These are phyloP conservation scores for Petroica traversi DNA, from an alignment of 2,113 vertebrate species.

Conservation along the genomic window DNA sequence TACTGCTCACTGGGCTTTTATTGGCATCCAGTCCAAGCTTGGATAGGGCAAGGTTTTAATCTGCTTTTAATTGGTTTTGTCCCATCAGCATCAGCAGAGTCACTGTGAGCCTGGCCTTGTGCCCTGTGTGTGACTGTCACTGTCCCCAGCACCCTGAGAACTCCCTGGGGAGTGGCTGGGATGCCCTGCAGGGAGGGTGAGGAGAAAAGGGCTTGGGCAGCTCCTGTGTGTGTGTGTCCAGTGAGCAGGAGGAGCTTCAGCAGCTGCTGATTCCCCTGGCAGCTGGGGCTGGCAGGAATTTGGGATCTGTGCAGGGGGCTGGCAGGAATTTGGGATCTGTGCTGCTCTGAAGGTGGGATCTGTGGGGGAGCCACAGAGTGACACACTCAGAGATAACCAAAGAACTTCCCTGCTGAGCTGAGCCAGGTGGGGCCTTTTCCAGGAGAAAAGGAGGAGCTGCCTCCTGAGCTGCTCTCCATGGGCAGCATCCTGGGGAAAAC, in stretches of 20 bases:
- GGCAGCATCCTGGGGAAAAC: neutral
- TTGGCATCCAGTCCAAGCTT: neutral
- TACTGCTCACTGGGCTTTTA: neutral
- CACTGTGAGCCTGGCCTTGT: neutral
- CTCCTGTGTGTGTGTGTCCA: neutral
- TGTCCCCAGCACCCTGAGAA: neutral
- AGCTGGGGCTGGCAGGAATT: neutral
- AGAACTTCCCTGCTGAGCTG: conserved; percentile 51
- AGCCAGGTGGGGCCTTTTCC: neutral
- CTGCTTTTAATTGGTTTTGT: conserved; percentile 24
- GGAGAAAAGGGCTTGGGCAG: neutral
- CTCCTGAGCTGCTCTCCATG: neutral
- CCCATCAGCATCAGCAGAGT: neutral
- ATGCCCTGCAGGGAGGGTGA: neutral
- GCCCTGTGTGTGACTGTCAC: neutral
- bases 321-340: neutral
- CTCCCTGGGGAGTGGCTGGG: neutral
- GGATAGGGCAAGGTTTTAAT: neutral
- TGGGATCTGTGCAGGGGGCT: neutral
- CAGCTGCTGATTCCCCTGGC: neutral
- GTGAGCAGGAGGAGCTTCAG: neutral
- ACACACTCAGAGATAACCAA: conserved; percentile 67
- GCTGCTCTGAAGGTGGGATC: neutral
- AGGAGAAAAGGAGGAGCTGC: neutral
- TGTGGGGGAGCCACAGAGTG: neutral